Evolutionary conservation across 2,797 vertebrate genomes (phyloP).

Genomic region (Lithobates pipiens): DNA sequence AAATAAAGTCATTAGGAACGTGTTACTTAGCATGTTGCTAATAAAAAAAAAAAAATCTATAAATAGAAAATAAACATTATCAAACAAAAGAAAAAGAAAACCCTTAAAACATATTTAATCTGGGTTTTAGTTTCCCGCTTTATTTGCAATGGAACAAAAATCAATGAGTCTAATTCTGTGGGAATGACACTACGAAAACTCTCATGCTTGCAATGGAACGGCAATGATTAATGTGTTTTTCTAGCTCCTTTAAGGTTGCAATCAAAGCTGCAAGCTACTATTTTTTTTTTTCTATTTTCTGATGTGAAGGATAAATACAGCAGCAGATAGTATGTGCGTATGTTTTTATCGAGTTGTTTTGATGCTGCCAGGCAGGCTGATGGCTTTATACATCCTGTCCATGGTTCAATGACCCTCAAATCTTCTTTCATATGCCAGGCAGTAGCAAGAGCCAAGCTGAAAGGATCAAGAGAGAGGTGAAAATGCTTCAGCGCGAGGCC

Average conservation of each 20-base stretch:
- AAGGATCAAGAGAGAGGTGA: slow-evolving; percentile 79
- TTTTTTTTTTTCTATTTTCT: slow-evolving; percentile 13
- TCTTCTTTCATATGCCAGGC: slow-evolving; percentile 97
- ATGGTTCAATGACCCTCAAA: slow-evolving; percentile 95
- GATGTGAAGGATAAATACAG: slow-evolving; percentile 44
- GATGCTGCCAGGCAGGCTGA: slow-evolving; percentile 88
- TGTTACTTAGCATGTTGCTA: too few species aligned
- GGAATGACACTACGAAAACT: slow-evolving; percentile 17
- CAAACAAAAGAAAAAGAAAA: too few species aligned
- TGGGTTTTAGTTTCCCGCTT: slow-evolving; percentile 26
- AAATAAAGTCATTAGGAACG: too few species aligned
- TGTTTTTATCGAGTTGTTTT: slow-evolving; percentile 66
- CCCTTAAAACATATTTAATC: not conserved
- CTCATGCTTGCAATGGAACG: slow-evolving; percentile 13
- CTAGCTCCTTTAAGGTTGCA: slow-evolving; percentile 43
- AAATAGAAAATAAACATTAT: not conserved
- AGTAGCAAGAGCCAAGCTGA: slow-evolving; percentile 87
- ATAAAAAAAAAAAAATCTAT: too few species aligned
- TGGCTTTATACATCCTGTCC: slow-evolving; percentile 93
- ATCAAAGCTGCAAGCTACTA: slow-evolving; percentile 26
- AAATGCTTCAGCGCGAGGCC: slow-evolving; percentile 77
- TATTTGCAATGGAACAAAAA: slow-evolving; percentile 34
- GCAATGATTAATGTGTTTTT: slow-evolving; percentile 46
- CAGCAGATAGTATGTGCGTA: slow-evolving; percentile 38
- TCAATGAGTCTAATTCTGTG: slow-evolving; percentile 36